These are phyloP conservation scores for Halcyon chelicuti DNA, from an alignment of 2,797 vertebrate genomes.

Conservation along the genomic window DNA sequence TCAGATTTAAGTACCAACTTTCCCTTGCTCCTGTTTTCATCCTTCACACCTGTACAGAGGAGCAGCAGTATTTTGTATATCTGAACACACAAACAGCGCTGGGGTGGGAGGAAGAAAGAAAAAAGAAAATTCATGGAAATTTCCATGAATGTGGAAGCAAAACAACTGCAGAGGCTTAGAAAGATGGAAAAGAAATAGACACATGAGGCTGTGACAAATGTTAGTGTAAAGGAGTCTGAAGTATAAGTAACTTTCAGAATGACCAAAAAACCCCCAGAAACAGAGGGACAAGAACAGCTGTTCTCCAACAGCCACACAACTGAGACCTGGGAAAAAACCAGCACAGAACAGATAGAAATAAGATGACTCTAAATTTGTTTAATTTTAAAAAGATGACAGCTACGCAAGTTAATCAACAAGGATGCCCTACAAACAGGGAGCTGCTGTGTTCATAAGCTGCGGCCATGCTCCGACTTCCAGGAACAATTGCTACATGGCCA, in stretches of 20 bases:
- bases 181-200: background rate
- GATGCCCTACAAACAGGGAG: background rate
- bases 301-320: background rate
- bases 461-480: background rate
- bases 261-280: background rate
- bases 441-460: background rate
- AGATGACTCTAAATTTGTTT: background rate
- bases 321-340: background rate
- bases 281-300: background rate
- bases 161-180: background rate
- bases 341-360: background rate
- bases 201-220: fast-evolving
- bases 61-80: background rate
- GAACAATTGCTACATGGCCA: background rate
- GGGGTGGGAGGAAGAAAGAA: no score
- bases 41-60: background rate
- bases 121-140: background rate
- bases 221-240: background rate
- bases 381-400: fast-evolving
- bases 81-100: background rate
- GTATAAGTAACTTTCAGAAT: background rate
- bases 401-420: background rate
- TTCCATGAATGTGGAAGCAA: background rate
- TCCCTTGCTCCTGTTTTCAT: background rate
- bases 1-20: background rate